Conservation (phyloP, 2,113 vertebrate species). For the Hippoglossus stenolepis region DNA sequence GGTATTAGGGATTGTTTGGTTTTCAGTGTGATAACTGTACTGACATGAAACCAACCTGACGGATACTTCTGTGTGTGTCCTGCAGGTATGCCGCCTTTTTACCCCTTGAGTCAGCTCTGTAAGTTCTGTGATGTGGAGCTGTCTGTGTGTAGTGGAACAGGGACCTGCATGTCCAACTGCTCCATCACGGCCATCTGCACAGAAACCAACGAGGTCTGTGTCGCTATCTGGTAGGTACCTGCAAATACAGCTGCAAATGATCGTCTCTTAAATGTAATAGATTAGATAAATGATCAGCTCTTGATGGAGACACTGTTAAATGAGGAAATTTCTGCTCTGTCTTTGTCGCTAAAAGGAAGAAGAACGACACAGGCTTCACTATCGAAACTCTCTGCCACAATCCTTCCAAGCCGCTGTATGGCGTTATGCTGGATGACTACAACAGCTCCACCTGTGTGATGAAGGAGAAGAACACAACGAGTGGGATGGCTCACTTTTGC, state of each 20-base stretch:
- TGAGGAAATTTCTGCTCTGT: neutral
- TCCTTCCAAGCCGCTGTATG: slow-evolving; percentile 83
- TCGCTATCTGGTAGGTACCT: slow-evolving; percentile 88
- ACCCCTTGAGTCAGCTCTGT: slow-evolving; percentile 73
- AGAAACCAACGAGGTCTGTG: slow-evolving; percentile 85
- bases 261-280: neutral
- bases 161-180: slow-evolving; percentile 87
- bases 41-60: neutral
- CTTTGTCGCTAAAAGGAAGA: slow-evolving; percentile 82
- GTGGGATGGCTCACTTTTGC: slow-evolving; percentile 87
- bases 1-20: neutral
- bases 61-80: slow-evolving; percentile 22
- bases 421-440: slow-evolving; percentile 85
- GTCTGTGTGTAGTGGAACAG: slow-evolving; percentile 85
- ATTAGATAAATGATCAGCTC: neutral
- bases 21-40: too few species aligned
- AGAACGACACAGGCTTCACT: slow-evolving; percentile 85
- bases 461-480: slow-evolving; percentile 86
- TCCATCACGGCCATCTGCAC: slow-evolving; percentile 86
- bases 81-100: slow-evolving; percentile 37
- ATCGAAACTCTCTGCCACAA: slow-evolving; percentile 92
- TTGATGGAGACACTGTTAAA: neutral
- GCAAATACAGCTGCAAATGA: neutral
- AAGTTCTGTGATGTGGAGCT: slow-evolving; percentile 88
- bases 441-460: slow-evolving; percentile 86